Base-by-base conservation (phyloP, 2,797 vertebrate species). In the Galagoides demidoff region DNA sequence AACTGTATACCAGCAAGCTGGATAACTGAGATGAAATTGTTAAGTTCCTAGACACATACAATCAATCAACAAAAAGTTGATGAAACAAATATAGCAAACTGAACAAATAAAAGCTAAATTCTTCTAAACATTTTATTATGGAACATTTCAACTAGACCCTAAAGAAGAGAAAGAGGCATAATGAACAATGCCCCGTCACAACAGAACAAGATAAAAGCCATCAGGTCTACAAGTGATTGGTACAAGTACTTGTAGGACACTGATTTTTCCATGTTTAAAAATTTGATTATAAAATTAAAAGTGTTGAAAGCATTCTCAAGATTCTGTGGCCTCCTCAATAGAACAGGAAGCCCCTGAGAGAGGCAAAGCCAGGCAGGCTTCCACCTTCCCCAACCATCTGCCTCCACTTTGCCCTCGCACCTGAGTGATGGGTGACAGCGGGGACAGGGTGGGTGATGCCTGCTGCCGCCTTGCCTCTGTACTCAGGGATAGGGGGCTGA, bases 341-440 rank as follows among this genome's bases (percentile, higher is more conserved):
- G 37, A 87, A 8, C 6, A 25, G 29, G 70, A 74, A n/a, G 39
- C 29, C 55, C 57, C 64, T 31, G n/a, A 34, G 7, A 29, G 57
- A 43, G 55, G 14, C n/a, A 55, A n/a, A 45, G 31, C 49, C 2
- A 20, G 71, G 49, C 2, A 20, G 71, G 49, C 27, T 52, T 43
- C 8, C 31, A 2, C 23, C 31, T 45, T 49, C 61, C 78, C 70
- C 27, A 23, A 52, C 76, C 79, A 63, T 16, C 5, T 63, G 57
- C 79, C 57, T 55, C 81, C 43, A 8, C 79, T 31, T 14, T 2
- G 0, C 27, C 76, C 1, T 70, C 96, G 89, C 98, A 99, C 99
- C 99, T 99, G 99, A 94, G 99, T 98, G 91, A 99, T 98, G 96
- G 98, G 99, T 97, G 97, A 99, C 95, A 93, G 98, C 4, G 99